Conservation (phyloP, 2,797 vertebrate species). For the Rhodeus uyekii region DNA sequence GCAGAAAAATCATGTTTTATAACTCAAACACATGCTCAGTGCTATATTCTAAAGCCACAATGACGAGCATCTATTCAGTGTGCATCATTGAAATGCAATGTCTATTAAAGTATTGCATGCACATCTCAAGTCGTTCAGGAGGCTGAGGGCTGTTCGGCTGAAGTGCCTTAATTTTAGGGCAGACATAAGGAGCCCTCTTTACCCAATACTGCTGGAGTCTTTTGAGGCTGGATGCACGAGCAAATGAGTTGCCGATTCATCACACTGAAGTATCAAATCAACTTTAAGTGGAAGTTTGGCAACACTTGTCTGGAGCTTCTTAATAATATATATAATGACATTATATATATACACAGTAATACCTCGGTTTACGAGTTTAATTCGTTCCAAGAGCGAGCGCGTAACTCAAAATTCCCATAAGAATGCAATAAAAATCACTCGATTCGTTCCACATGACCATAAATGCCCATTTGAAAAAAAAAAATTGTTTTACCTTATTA, state of each 20-base stretch:
- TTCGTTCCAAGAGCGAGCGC: too few relatives aligned
- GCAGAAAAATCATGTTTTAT: background rate
- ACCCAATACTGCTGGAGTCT: slow-evolving; percentile 8
- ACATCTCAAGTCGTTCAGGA: slow-evolving; percentile 14
- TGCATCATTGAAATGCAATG: background rate
- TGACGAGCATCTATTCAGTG: background rate
- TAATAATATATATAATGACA: background rate
- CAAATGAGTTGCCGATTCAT: slow-evolving; percentile 19
- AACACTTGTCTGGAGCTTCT: slow-evolving; percentile 9
- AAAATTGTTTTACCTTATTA: too few relatives aligned
- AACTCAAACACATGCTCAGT: background rate
- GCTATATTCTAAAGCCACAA: background rate
- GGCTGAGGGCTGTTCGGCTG: slow-evolving; percentile 20
- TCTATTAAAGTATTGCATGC: background rate
- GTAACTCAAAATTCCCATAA: too few relatives aligned
- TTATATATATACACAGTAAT: too few relatives aligned
- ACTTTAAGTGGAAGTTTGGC: slow-evolving; percentile 40
- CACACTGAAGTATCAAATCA: slow-evolving; percentile 9
- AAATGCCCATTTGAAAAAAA: too few relatives aligned
- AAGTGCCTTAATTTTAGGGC: slow-evolving; percentile 35
- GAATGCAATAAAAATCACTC: too few relatives aligned
- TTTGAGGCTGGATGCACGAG: slow-evolving; percentile 22
- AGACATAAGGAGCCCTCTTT: slow-evolving; percentile 56
- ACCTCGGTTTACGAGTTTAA: too few relatives aligned
- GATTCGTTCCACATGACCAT: too few relatives aligned